phyloP scores from a whole-genome alignment of 1,140 invertebrate genomes.

The Drosophila ercepeae region DNA sequence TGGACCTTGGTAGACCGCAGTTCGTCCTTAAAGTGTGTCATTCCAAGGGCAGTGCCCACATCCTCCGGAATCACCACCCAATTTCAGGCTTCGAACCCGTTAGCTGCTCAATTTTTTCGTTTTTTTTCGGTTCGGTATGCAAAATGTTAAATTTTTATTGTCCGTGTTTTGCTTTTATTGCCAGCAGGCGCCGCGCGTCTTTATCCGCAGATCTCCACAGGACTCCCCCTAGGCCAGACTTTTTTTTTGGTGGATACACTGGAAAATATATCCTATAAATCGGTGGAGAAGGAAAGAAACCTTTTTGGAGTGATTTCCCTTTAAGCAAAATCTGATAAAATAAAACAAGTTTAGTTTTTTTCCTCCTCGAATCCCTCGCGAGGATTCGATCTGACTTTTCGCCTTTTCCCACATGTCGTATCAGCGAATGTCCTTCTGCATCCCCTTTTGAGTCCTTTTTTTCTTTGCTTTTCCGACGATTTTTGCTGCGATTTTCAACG shows the following conservation, averaged over 20 bases:
- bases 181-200: constrained; percentile 71
- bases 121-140: constrained; percentile 1
- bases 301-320: too few species aligned
- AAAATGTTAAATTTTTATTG: constrained; percentile 80
- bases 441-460: constrained; percentile 11
- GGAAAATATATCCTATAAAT: too few species aligned
- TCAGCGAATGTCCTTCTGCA: constrained; percentile 38
- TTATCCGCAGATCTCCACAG: constrained; percentile 24
- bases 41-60: constrained; percentile 29
- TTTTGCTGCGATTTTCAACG: constrained; percentile 70
- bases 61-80: too few species aligned
- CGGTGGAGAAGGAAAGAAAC: too few species aligned
- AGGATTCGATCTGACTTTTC: constrained; percentile 58
- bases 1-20: constrained; percentile 40
- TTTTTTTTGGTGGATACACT: too few species aligned
- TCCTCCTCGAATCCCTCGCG: too few species aligned
- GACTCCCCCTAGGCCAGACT: too few species aligned
- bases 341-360: too few species aligned
- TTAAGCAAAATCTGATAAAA: too few species aligned
- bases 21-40: constrained; percentile 72
- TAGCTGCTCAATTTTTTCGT: constrained; percentile 27
- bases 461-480: constrained; percentile 25
- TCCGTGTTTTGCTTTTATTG: constrained; percentile 74
- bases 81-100: not conserved
- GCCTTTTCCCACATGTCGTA: constrained; percentile 80